Conservation (phyloP, 2,888 invertebrate genomes). For the Diachrysia chrysitis region DNA sequence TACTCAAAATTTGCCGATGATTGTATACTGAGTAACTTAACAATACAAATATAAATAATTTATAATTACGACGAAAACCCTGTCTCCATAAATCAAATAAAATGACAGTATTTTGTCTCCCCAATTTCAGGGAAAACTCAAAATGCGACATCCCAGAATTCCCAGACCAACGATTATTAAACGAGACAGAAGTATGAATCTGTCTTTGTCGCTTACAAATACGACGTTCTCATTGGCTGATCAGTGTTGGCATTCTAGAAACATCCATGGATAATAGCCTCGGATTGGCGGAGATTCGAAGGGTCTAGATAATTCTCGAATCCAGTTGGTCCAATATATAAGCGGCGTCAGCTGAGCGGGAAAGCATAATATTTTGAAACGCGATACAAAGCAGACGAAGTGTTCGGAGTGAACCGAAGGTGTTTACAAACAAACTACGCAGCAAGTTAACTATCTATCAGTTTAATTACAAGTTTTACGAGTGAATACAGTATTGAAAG, state of each 20-base stretch:
- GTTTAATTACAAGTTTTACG: slow-evolving; percentile 14
- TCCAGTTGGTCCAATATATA: slow-evolving; percentile 73
- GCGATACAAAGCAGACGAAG: slow-evolving; percentile 69
- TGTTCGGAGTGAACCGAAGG: slow-evolving; percentile 72
- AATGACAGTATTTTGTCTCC: not conserved
- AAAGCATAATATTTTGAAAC: slow-evolving; percentile 80
- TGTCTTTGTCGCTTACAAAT: slow-evolving; percentile 51
- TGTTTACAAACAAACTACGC: slow-evolving; percentile 51
- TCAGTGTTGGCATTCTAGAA: slow-evolving; percentile 62
- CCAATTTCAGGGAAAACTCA: not conserved
- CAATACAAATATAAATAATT: no score
- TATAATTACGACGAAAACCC: no score
- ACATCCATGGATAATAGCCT: slow-evolving; percentile 54
- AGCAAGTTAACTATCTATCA: slow-evolving; percentile 10
- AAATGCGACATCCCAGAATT: not conserved
- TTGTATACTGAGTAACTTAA: no score
- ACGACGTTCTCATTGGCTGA: slow-evolving; percentile 65
- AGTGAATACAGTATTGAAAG: slow-evolving; percentile 44
- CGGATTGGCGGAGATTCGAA: slow-evolving; percentile 70
- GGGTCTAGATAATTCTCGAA: slow-evolving; percentile 70
- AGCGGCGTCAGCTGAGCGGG: slow-evolving; percentile 66
- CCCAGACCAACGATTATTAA: not conserved
- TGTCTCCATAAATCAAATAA: no score
- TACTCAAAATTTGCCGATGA: no score
- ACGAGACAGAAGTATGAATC: slow-evolving; percentile 17